Base-by-base conservation (phyloP, 2,888 invertebrate species). In the Craniophora ligustri region DNA sequence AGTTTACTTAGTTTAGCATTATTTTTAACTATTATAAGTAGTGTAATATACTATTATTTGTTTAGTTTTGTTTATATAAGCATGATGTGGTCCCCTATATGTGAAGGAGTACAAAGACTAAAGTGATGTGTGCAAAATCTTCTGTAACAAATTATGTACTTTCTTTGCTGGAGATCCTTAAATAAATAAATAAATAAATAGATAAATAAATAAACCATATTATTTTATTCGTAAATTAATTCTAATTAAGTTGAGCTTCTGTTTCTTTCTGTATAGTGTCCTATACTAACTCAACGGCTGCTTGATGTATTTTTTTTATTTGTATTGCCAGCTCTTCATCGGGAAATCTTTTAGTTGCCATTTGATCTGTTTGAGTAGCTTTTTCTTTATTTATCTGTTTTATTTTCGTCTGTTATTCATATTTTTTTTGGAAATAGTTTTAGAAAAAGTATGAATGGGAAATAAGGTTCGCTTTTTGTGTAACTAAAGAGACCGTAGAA, bases 311-410 rank as follows among this genome's bases (percentile, higher is more conserved):
- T 13, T 62, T 38, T 51, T 45, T 30, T 45, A 50, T 66, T 18
- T 10, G 35, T 39, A 11, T 14, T 15, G 13, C 26, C 7, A 21
- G 10, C 32, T 41, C 26, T 58, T n/a, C 18, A 16, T 41, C 6
- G 18, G 32, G 38, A 28, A 44, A 50, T 59, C 36, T 45, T 45
- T 44, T 21, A 19, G 39, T 40, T 31, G 16, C 39, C 38, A 65
- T 46, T 55, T 46, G 47, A 62, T 62, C 39, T 58, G 14, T 19
- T 35, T 49, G 30, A 41, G 31, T 31, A 41, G 50, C 28, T 57
- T 58, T 41, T 59, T 61, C 6, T 59, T 66, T 34, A 13, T 32
- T n/a, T 8, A 36, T 46, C 35, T 32, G 7, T 61, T 57, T 26
- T 48, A 32, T 47, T 44, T 55, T 21, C 6, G n/a, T 30, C 5